phyloP scores from a whole-genome alignment of 2,113 vertebrate species.

The Cyanoderma ruficeps region DNA sequence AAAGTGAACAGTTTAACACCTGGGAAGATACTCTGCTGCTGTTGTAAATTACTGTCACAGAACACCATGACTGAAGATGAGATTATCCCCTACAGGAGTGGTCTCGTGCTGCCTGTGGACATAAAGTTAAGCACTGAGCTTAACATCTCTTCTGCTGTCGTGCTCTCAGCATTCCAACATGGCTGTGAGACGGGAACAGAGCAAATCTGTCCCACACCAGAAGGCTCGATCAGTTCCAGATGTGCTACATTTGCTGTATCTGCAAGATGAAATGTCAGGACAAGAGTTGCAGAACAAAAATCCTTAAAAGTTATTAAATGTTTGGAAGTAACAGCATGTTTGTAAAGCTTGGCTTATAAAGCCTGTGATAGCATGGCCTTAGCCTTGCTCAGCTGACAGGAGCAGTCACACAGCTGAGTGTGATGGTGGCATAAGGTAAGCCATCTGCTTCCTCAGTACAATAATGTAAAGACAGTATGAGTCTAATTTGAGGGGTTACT shows the following conservation, averaged over 20 bases:
- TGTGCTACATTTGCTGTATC: conserved; percentile 15
- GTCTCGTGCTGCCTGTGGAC: not conserved
- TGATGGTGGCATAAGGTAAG: not conserved
- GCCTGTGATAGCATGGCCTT: not conserved
- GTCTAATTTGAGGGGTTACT: not conserved
- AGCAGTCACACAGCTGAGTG: not conserved
- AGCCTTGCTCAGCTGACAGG: not conserved
- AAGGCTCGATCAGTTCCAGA: conserved; percentile 6
- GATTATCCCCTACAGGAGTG: not conserved
- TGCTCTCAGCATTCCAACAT: not conserved
- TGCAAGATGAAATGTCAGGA: conserved; percentile 31
- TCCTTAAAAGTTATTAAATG: not conserved
- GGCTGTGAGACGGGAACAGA: not conserved
- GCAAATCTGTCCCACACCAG: conserved; percentile 36
- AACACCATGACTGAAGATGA: not conserved
- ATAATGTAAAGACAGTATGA: not conserved
- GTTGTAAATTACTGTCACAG: not conserved
- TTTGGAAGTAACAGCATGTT: not conserved
- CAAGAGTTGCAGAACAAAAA: not conserved
- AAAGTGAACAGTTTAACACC: not conserved
- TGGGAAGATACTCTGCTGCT: not conserved
- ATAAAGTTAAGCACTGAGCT: not conserved
- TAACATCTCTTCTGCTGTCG: not conserved
- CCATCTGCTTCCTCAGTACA: not conserved
- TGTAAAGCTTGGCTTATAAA: not conserved